A percentile compares a stretch with the other conserved stretches of the same genome.
These are phyloP conservation scores for Sciurus carolinensis DNA, from an alignment of 2,797 vertebrate genomes.

Conservation along the genomic window DNA sequence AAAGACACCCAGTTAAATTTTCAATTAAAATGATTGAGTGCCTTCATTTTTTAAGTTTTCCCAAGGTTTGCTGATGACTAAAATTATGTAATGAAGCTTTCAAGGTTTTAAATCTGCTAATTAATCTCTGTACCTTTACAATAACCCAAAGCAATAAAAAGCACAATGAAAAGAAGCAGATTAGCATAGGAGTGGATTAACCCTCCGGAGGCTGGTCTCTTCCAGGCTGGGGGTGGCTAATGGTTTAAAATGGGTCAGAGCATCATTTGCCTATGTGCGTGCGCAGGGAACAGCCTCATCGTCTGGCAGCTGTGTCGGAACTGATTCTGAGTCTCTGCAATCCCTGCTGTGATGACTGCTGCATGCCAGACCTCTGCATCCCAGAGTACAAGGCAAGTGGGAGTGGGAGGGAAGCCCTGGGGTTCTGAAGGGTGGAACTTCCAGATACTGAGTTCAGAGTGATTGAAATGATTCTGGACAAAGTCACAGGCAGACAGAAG, in stretches of 20 bases:
- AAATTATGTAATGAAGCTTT: conserved; percentile 84
- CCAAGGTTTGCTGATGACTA: conserved; percentile 85
- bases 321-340: background rate
- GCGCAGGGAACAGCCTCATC: background rate
- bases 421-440: background rate
- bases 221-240: background rate
- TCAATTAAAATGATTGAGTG: conserved; percentile 84
- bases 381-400: background rate
- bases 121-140: conserved; percentile 84
- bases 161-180: conserved; percentile 49
- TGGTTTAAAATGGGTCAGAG: conserved; percentile 10
- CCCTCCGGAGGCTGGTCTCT: background rate
- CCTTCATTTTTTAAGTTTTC: conserved; percentile 84
- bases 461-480: background rate
- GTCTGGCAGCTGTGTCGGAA: background rate
- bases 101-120: conserved; percentile 84
- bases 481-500: background rate
- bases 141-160: conserved; percentile 80
- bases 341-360: background rate
- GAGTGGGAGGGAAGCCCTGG: background rate
- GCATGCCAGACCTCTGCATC: background rate
- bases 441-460: background rate
- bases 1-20: conserved; percentile 77
- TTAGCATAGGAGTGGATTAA: conserved; percentile 57
- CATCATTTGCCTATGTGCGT: background rate